A percentile compares a stretch with the other conserved stretches of the same genome.
These are phyloP conservation scores for Burhinus bistriatus DNA, from an alignment of 2,113 vertebrate species.

Conservation along the genomic window DNA sequence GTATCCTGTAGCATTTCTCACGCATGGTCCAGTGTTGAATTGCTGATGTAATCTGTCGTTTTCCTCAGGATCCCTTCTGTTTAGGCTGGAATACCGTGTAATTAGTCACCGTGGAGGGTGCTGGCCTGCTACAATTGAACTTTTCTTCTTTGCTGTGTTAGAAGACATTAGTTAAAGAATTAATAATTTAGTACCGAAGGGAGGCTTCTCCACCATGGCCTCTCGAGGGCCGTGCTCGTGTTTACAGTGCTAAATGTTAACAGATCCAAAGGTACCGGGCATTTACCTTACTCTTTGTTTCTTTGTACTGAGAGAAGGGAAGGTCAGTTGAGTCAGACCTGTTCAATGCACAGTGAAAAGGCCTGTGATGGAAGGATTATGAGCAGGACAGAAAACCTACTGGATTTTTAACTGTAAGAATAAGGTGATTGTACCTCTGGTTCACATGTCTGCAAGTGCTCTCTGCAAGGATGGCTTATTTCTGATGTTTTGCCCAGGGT, in stretches of 20 bases:
- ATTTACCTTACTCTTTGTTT: background rate
- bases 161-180: background rate
- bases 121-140: background rate
- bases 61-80: background rate
- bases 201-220: fast-evolving
- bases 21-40: fast-evolving
- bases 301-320: background rate
- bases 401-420: background rate
- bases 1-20: background rate
- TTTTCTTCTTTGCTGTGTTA: background rate
- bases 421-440: background rate
- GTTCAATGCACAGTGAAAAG: background rate
- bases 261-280: background rate
- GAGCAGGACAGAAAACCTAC: background rate
- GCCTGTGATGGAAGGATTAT: background rate
- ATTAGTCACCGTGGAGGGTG: background rate
- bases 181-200: too few relatives aligned
- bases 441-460: background rate
- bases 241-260: background rate
- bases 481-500: background rate
- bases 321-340: background rate
- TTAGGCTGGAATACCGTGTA: background rate
- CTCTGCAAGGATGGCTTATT: background rate
- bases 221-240: background rate
- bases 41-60: background rate